phyloP scores from a whole-genome alignment of 30 jellyfish, hydroid and myxozoan species.

The Pelagia noctiluca region DNA sequence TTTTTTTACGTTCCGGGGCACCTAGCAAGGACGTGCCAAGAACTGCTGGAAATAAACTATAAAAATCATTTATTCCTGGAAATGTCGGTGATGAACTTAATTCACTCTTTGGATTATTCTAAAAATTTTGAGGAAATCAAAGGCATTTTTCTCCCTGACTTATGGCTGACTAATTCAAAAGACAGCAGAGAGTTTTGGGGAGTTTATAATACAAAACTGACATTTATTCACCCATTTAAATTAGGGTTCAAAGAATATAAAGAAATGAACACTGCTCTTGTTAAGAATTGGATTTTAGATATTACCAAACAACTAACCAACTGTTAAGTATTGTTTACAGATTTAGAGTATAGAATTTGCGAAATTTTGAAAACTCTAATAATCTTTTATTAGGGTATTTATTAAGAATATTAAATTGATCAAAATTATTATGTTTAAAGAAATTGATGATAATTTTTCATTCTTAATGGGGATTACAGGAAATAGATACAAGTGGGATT shows the following conservation, averaged over 20 bases:
- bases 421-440: neutral
- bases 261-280: constrained; percentile 63
- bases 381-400: no score
- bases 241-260: constrained; percentile 48
- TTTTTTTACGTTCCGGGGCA: constrained; percentile 91
- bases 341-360: neutral
- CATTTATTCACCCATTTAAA: constrained; percentile 93
- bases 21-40: constrained; percentile 43
- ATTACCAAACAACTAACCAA: constrained; percentile 36
- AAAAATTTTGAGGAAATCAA: constrained; percentile 67
- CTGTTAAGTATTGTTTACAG: neutral
- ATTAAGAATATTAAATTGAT: no score
- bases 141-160: constrained; percentile 89
- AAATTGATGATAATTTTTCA: neutral
- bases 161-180: constrained; percentile 61
- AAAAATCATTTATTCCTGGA: constrained; percentile 70
- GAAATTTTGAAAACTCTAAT: no score
- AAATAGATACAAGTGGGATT: neutral
- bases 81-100: constrained; percentile 76
- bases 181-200: constrained; percentile 86
- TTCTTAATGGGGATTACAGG: neutral
- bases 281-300: constrained; percentile 56
- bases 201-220: constrained; percentile 67
- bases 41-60: constrained; percentile 51
- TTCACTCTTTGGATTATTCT: constrained; percentile 64